Conservation (phyloP, 2,113 vertebrate genomes). For the Paralichthys olivaceus region DNA sequence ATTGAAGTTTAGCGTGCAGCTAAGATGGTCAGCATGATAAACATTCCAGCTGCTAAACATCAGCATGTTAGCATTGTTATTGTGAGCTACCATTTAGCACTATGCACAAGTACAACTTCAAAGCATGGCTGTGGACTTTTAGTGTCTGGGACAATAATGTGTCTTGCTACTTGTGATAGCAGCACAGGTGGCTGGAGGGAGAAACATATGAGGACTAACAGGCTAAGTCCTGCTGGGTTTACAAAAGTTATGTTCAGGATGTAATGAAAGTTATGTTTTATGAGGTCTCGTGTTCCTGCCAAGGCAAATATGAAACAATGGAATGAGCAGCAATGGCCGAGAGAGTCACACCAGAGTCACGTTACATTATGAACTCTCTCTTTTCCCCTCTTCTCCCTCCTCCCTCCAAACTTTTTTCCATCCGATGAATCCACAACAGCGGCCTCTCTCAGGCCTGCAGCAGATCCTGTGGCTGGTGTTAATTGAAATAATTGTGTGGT, state of each 20-base stretch:
- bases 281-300: conserved; percentile 41
- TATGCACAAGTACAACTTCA: no score
- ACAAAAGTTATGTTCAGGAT: conserved; percentile 37
- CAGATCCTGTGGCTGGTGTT: conserved; percentile 32
- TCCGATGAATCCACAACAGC: conserved; percentile 31
- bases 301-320: conserved; percentile 65
- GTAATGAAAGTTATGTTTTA: conserved; percentile 28
- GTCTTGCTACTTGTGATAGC: conserved; percentile 17
- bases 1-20: no score
- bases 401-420: conserved; percentile 25
- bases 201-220: background rate
- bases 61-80: no score
- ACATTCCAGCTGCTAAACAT: no score
- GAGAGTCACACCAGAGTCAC: conserved; percentile 24
- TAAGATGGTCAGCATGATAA: no score
- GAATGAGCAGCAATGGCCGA: conserved; percentile 20
- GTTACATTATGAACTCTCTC: conserved; percentile 22
- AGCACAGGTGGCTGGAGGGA: conserved; percentile 42
- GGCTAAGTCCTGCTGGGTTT: conserved; percentile 18
- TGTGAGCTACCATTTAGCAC: no score
- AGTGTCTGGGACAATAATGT: no score
- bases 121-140: no score
- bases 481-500: conserved; percentile 67
- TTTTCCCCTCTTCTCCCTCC: background rate
- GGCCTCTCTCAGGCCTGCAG: background rate